Conservation (phyloP, 2,797 vertebrate species). For the Myripristis murdjan region DNA sequence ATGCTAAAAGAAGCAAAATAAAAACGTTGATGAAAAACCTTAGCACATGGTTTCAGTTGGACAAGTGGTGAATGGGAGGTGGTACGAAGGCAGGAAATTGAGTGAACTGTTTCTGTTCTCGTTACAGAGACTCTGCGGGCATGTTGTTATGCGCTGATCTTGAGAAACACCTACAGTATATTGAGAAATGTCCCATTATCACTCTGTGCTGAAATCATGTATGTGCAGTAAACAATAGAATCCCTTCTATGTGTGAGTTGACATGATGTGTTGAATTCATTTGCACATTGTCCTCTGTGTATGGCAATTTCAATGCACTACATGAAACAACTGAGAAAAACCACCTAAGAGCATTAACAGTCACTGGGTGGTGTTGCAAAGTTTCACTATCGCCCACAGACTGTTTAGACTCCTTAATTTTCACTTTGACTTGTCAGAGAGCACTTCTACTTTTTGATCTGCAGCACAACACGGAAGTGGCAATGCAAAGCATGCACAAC, state of each 20-base stretch:
- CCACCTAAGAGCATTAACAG: no score
- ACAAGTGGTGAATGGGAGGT: neutral
- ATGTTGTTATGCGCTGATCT: neutral
- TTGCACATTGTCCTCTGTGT: no score
- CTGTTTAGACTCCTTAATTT: neutral
- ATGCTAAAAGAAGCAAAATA: neutral
- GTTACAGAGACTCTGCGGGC: neutral
- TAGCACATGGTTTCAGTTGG: neutral
- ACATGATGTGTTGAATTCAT: neutral
- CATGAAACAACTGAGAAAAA: no score
- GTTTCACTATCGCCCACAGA: neutral
- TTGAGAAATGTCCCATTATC: neutral
- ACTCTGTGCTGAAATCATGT: slow-evolving; percentile 1
- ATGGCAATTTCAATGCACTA: no score
- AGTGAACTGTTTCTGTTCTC: slow-evolving; percentile 36
- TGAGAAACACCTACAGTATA: neutral
- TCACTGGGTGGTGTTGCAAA: neutral
- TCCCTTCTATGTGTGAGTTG: neutral
- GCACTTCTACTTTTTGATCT: neutral
- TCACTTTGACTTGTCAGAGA: no score
- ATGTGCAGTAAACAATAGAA: neutral
- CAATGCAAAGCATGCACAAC: neutral
- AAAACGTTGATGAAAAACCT: neutral
- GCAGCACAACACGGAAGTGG: neutral
- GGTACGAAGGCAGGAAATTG: slow-evolving; percentile 43